Conservation (phyloP, 1,140 invertebrate genomes). For the Ips nitidus region DNA sequence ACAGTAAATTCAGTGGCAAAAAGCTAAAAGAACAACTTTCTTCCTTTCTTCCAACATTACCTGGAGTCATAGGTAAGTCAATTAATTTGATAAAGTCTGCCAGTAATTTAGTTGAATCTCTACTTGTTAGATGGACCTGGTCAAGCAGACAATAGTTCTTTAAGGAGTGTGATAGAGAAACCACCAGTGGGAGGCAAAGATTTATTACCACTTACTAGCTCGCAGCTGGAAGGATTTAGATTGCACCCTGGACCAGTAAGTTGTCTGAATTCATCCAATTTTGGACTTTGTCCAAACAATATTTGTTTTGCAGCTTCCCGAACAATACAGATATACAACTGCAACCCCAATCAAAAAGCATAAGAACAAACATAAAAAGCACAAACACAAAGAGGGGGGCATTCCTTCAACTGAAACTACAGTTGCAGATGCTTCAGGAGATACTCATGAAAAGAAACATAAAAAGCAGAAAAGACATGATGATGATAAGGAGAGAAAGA, state of each 20-base stretch:
- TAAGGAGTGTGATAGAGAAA: slow-evolving; percentile 95
- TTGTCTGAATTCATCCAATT: slow-evolving; percentile 37
- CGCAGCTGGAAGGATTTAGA: slow-evolving; percentile 90
- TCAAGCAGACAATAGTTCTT: slow-evolving; percentile 77
- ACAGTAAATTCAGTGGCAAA: slow-evolving; percentile 97
- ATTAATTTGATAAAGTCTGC: not conserved
- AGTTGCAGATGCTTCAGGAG: slow-evolving; percentile 67
- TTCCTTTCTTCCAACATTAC: slow-evolving; percentile 91
- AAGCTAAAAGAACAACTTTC: slow-evolving; percentile 94
- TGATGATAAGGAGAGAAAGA: slow-evolving; percentile 92
- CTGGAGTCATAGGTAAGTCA: slow-evolving; percentile 73
- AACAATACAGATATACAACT: slow-evolving; percentile 93
- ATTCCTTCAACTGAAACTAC: slow-evolving; percentile 70
- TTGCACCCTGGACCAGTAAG: slow-evolving; percentile 93
- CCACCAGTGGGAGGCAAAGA: slow-evolving; percentile 96
- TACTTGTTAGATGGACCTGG: slow-evolving; percentile 64
- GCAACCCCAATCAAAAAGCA: slow-evolving; percentile 89
- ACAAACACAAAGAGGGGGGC: slow-evolving; percentile 86
- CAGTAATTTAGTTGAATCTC: not conserved
- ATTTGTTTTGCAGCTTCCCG: slow-evolving; percentile 72
- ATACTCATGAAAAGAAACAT: slow-evolving; percentile 92
- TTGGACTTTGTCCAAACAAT: slow-evolving; percentile 3
- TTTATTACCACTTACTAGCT: slow-evolving; percentile 80
- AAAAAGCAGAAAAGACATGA: slow-evolving; percentile 94
- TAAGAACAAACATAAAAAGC: slow-evolving; percentile 94